These are phyloP conservation scores for Speoplatyrhinus poulsoni DNA, from an alignment of 2,113 vertebrate species.

Conservation along the genomic window DNA sequence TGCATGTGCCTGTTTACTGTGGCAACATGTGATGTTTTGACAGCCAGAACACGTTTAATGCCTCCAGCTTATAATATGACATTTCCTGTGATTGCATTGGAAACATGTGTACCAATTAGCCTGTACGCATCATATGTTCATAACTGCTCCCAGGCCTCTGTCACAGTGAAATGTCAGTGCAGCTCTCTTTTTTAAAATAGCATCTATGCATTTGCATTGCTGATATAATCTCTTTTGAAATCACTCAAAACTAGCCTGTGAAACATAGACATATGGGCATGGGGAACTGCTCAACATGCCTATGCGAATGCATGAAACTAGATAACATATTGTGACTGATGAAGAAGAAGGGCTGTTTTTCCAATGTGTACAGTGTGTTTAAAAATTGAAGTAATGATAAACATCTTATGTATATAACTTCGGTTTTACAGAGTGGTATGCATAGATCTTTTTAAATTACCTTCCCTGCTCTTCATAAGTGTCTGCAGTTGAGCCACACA, in stretches of 20 bases:
- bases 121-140: conserved; percentile 11
- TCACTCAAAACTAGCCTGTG: conserved; percentile 6
- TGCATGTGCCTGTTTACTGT: conserved; percentile 44
- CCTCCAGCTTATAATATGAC: conserved; percentile 22
- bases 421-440: not conserved
- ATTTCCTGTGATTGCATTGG: conserved; percentile 30
- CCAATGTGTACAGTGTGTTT: too few species aligned
- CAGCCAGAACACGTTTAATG: conserved; percentile 46
- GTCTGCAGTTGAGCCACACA: conserved; percentile 45
- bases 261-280: conserved; percentile 19
- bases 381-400: not conserved
- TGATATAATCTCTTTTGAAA: conserved; percentile 49
- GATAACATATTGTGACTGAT: not conserved
- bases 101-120: conserved; percentile 34
- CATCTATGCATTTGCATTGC: conserved; percentile 16
- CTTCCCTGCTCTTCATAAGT: conserved; percentile 22
- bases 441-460: conserved; percentile 56
- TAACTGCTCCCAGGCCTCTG: conserved; percentile 27
- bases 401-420: not conserved
- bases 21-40: conserved; percentile 53
- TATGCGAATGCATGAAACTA: not conserved
- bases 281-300: not conserved
- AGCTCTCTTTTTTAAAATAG: conserved; percentile 9
- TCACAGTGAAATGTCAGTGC: conserved; percentile 26
- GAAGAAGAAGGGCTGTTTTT: not conserved